phyloP scores from a whole-genome alignment of 2,113 vertebrate species.

The Vicugna pacos region DNA sequence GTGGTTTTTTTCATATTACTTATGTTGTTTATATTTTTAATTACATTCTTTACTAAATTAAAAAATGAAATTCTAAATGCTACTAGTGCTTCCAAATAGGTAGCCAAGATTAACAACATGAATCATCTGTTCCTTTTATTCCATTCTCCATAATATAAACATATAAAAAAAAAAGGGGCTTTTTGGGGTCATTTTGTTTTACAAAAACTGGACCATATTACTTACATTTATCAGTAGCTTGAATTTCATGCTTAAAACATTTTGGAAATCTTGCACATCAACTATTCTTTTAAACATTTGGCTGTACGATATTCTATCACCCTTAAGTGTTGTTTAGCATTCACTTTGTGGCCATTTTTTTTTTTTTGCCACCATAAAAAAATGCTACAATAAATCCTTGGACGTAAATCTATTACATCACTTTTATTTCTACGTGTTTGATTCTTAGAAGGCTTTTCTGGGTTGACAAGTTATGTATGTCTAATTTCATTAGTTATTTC shows the following conservation, averaged over 20 bases:
- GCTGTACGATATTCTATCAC: not conserved
- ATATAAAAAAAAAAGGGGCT: not conserved
- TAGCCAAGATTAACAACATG: not conserved
- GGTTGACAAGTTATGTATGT: not conserved
- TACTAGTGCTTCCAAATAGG: slow-evolving; percentile 1
- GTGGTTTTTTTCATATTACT: not conserved
- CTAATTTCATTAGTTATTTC: not conserved
- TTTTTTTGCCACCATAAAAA: slow-evolving; percentile 23
- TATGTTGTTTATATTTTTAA: slow-evolving; percentile 17
- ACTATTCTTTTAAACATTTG: not conserved
- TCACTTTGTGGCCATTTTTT: not conserved
- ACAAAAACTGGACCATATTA: not conserved
- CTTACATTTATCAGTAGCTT: not conserved
- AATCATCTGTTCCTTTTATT: not conserved
- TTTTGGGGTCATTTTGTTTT: not conserved
- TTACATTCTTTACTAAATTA: not conserved
- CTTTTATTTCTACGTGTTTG: not conserved
- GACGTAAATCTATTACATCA: not conserved
- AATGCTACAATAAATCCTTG: not conserved
- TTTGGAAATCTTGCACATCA: not conserved
- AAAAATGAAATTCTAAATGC: slow-evolving; percentile 36
- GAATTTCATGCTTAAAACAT: not conserved
- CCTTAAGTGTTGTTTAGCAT: not conserved
- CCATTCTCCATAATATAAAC: not conserved
- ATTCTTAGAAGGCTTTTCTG: not conserved